Base-by-base conservation (phyloP, 2,113 vertebrate genomes). In the Raphicerus campestris region DNA sequence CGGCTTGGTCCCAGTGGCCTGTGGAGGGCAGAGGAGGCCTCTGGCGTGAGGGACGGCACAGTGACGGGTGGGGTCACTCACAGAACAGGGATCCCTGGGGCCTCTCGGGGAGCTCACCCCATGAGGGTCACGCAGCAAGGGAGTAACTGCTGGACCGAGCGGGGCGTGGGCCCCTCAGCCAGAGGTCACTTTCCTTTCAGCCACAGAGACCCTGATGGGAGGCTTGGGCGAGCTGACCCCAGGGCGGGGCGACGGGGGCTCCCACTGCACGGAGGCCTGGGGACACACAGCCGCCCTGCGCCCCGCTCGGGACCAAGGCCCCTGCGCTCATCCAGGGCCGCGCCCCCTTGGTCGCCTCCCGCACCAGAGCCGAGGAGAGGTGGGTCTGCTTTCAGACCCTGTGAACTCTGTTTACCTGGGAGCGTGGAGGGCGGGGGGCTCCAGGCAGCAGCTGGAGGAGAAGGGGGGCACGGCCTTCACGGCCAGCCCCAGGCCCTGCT, bases 211-310 rank as follows among this genome's bases (percentile, higher is more conserved):
- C n/a, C 60, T 0, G 14, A 28, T 16, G 32, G 10, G 83, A 70
- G 30, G 45, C n/a, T 24, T 2, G 2, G 61, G 61, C 10, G 14
- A 30, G 14, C 51, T 15, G 28, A 55, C 2, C 24, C 39, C 8
- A 10, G 73, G 20, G 28, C 1, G 14, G 51, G n/a, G 49, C 3
- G 14, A 82, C 1, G 22, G 80, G 39, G 13, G 19, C 45, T 55
- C 42, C 73, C 19, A 22, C 11, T 3, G 10, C 17, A 28, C 11
- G 30, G 55, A 82, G 30, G 28, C 26, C 61, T 80, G 42, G 32
- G 17, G 28, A 42, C 16, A 6, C 39, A 7, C 9, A 4, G 0
- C 7, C 9, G 9, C 17, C 84, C 28, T 5, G 3, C 0, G 5
- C 47, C 73, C 49, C 0, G 7, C 5, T 13, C 7, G 0, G 24